Evolutionary conservation across 2,113 vertebrate species (phyloP).

Genomic region (Thermophis baileyi): DNA sequence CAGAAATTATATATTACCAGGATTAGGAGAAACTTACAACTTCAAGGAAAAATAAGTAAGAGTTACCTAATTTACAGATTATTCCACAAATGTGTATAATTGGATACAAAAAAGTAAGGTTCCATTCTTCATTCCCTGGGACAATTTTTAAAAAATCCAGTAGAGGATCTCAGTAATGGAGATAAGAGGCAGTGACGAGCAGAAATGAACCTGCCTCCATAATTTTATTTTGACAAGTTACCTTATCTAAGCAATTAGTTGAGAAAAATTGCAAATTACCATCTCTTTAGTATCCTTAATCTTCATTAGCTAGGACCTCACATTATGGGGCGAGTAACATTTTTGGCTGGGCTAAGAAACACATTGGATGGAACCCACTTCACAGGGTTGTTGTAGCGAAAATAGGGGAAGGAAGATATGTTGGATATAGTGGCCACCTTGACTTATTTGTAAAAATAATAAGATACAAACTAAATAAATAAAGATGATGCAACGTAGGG

Average conservation of each 20-base stretch:
- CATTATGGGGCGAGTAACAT: not conserved
- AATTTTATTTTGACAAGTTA: not conserved
- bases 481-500: not conserved
- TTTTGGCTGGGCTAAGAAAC: not conserved
- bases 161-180: not conserved
- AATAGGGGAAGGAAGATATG: not conserved
- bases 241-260: not conserved
- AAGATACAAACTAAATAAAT: not conserved
- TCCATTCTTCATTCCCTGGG: too few relatives aligned
- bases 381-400: not conserved
- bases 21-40: not conserved
- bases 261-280: not conserved
- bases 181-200: not conserved
- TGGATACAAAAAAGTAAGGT: not conserved
- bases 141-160: not conserved
- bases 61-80: not conserved
- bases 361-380: not conserved
- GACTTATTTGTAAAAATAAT: not conserved
- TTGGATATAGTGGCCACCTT: not conserved
- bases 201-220: not conserved
- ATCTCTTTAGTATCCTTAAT: not conserved
- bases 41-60: not conserved
- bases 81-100: not conserved
- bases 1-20: not conserved
- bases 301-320: not conserved